Base-by-base conservation (phyloP, 2,113 vertebrate genomes). In the Mesitornis unicolor region DNA sequence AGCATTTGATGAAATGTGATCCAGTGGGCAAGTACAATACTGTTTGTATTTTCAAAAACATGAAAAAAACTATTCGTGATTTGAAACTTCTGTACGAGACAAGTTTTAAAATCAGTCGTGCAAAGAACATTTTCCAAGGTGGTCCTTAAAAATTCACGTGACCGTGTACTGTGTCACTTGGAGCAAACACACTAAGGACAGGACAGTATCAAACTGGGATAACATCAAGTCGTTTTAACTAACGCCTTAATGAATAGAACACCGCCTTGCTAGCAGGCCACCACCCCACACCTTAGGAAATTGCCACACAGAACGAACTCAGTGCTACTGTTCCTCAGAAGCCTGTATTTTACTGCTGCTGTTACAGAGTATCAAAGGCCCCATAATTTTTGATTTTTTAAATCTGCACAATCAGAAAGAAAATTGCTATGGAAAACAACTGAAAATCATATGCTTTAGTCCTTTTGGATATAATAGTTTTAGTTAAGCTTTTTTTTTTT, bases 1-100 rank as follows among this genome's bases (percentile, higher is more conserved):
- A 0, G 3, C 4, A 3, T 53, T 61, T 5, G 9, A 19, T 43
- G 47, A 16, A 6, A 7, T 2, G 20, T 10, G 17, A 25, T 29
- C 45, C 33, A 1, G 3, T 1, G 25, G 7, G 8, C 5, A 26
- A 54, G 20, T 6, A 21, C 31, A 40, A 13, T 1, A 57, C 17
- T 28, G 31, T 1, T 71, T 5, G 1, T 16, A 10, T 31, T n/a
- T 65, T 8, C 43, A 7, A 15, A 64, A 29, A 5, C 2, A 50
- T 1, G 9, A 53, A 77, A 77, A 21, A 17, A 6, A 11, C 71
- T 16, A 7, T n/a, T n/a, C 65, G 28, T 28, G 71, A 81, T 20
- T 0, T 38, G 36, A 74, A 21, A 33, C 51, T 56, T 60, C 5
- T 10, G 38, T 25, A 19, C 0, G 1, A 57, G 51, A 29, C 12